Base-by-base conservation (phyloP, 2,888 invertebrate species). In the Euzetes globulus region DNA sequence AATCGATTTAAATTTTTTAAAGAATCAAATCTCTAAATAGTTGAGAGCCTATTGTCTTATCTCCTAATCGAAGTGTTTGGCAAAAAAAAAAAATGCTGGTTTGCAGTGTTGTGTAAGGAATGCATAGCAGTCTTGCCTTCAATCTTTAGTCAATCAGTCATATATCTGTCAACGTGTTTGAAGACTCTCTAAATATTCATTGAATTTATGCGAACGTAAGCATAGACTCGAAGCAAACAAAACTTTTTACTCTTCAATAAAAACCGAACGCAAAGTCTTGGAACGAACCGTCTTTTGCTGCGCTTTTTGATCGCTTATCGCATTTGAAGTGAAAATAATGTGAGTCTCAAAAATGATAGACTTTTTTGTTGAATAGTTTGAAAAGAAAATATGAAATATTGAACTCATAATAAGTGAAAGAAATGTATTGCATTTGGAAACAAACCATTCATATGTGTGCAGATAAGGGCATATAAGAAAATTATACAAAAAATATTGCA, bases 81-180 rank as follows among this genome's bases (percentile, higher is more conserved):
- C 22, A 47, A 17, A 17, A 17, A 13, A 17, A 47, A 17, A 17
- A 17, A 13, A 17, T 47, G 15, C 47, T 47, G 47, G 13, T 47
- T 47, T 47, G 47, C 33, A 33, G 33, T 25, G 58, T n/a, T 22
- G 5, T 22, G 4, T n/a, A 7, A 58, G 58, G 58, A 58, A 58
- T 58, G 58, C 22, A 58, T 58, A 33, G 7, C 33, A 33, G 50
- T 50, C 50, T 50, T 50, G 50, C 13, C 50, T 50, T 50, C n/a
- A 50, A 50, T 50, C 22, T 58, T 13, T 58, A 22, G 58, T 58
- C 58, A 58, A 58, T 58, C 58, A 58, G 15, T 58, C 58, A 58
- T 22, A 58, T 58, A 58, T 58, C 58, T 58, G 58, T 58, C 58
- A 58, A 58, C 58, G 58, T 6, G 11, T 58, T n/a, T 22, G n/a